These are phyloP conservation scores for Nasonovia ribisnigri DNA, from an alignment of 2,888 invertebrate species.

Conservation along the genomic window DNA sequence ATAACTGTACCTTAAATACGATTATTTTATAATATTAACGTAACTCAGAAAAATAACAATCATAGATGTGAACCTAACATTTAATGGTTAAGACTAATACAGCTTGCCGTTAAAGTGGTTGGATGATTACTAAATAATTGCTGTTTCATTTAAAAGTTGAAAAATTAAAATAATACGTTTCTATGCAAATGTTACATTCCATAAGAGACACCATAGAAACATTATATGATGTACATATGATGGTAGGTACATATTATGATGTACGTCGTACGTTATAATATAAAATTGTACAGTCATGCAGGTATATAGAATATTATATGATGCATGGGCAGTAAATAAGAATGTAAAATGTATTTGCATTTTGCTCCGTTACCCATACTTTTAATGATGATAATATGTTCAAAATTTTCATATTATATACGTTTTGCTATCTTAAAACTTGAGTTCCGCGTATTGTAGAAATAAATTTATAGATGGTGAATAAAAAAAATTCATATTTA, in stretches of 20 bases:
- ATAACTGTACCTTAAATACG: neutral
- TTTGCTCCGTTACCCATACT: neutral
- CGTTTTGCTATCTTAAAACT: neutral
- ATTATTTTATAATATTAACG: neutral
- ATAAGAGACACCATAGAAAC: neutral
- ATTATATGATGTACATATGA: neutral
- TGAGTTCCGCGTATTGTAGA: neutral
- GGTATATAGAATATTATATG: constrained; percentile 7
- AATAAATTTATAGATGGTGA: neutral
- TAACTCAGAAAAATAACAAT: neutral
- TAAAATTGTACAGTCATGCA: neutral
- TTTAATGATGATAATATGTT: neutral
- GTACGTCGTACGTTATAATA: neutral
- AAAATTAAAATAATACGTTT: neutral
- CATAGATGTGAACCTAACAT: neutral
- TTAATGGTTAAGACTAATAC: neutral
- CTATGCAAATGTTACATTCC: neutral
- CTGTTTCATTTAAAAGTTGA: neutral
- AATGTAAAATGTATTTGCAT: neutral
- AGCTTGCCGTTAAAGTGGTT: neutral
- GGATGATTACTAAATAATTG: neutral
- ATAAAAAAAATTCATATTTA: neutral
- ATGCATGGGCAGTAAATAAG: neutral
- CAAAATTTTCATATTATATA: neutral
- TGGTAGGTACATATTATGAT: neutral